Conservation (phyloP, 2,113 vertebrate species). For the Ptilorrhoa leucosticta region DNA sequence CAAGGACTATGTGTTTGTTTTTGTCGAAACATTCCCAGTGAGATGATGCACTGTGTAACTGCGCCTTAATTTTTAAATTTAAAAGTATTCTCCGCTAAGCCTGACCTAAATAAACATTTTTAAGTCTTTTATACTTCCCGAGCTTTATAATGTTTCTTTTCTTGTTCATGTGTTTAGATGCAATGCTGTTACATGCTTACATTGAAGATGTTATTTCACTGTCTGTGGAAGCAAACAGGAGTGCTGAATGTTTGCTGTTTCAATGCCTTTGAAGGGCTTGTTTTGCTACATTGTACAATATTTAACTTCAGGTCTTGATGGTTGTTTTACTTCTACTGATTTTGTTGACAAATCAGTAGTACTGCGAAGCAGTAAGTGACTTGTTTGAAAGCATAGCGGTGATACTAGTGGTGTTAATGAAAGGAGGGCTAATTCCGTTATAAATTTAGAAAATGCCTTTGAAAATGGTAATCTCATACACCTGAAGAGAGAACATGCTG, state of each 20-base stretch:
- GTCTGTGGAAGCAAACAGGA: too few relatives aligned
- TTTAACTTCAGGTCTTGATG: not conserved
- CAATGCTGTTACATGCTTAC: accelerated
- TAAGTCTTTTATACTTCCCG: not conserved
- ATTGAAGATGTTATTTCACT: not conserved
- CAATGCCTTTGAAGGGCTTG: not conserved
- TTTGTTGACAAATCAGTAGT: not conserved
- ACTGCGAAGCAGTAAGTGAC: not conserved
- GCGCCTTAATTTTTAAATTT: not conserved
- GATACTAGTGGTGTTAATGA: not conserved
- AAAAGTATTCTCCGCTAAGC: not conserved
- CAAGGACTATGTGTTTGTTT: accelerated
- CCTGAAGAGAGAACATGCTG: too few relatives aligned
- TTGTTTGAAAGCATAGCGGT: not conserved
- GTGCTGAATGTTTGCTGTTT: not conserved
- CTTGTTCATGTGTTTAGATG: not conserved
- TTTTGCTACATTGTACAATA: not conserved
- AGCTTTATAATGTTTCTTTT: not conserved
- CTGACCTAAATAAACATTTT: not conserved
- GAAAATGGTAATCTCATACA: not conserved
- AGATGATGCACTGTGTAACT: not conserved
- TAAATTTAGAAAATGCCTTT: not conserved
- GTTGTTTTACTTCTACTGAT: not conserved
- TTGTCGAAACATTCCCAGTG: accelerated
- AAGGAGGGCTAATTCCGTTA: not conserved